Evolutionary conservation across 2,888 invertebrate genomes (phyloP), one percentile per base, ranked within the genome.

Genomic region (Drosophila putrida): DNA sequence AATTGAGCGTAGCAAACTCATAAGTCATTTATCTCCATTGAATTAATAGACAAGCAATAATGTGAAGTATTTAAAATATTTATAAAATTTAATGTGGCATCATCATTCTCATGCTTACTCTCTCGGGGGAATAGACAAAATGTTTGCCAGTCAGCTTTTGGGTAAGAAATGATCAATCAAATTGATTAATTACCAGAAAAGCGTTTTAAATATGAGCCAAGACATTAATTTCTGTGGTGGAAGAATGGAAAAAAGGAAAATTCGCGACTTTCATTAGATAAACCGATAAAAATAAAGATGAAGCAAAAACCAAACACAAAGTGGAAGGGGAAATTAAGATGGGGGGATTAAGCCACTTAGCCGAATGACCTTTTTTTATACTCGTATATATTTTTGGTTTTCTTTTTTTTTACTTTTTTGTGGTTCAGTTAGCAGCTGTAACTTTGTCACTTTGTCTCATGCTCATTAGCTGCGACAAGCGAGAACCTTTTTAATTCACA

Each of bases 111-210:
- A 44, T 33, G 10, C 13, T 35, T 9, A 0, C 5, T 31, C 36
- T 20, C 35, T 15, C 8, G 53, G 13, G 11, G 5, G 6, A 20
- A 20, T 35, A 49, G 31, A 27, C 46, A 36, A 57, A 64, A 70
- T 63, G 50, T 71, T 72, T 59, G 55, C 31, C 61, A 62, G 57
- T 62, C 63, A 66, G 65, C 63, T 73, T 58, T 67, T 66, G 64
- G 61, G 58, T 68, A 66, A 44, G 60, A 76, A 76, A 82, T 85
- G 75, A 89, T 89, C 89, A 80, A 86, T 86, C 89, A 86, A 80
- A 80, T 78, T 86, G 86, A 86, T 89, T 89, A 86, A 86, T 86
- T 86, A 85, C 78, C 71, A 41, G 64, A 70, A 65, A 69, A 77
- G 44, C 70, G 72, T 81, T 84, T 82, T 74, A 82, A 73, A 86